These are phyloP conservation scores for Unio pictorum DNA, from an alignment of 2,888 invertebrate species.

Conservation along the genomic window DNA sequence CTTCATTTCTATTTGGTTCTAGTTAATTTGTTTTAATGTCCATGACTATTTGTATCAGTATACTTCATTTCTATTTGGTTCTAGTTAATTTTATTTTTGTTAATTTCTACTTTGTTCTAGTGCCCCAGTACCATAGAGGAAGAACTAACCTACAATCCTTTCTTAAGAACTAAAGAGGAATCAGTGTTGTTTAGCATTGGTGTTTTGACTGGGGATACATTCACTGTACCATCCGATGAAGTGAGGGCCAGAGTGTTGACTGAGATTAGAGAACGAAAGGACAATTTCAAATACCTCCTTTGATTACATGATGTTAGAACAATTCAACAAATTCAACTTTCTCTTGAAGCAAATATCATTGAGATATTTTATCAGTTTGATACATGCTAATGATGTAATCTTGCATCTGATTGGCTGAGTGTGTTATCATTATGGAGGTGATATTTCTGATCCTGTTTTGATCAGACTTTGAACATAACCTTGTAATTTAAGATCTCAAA, in stretches of 20 bases:
- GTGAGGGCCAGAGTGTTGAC: conserved; percentile 46
- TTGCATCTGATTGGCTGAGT: too few relatives aligned
- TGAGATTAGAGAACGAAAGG: conserved; percentile 58
- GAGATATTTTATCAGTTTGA: too few relatives aligned
- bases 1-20: too few relatives aligned
- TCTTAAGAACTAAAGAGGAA: conserved; percentile 55
- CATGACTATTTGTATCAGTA: too few relatives aligned
- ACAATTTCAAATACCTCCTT: conserved; percentile 57
- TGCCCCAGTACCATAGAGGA: conserved; percentile 63
- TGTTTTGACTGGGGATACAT: conserved; percentile 19
- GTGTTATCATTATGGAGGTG: too few relatives aligned
- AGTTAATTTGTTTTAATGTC: too few relatives aligned
- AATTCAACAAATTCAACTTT: too few relatives aligned
- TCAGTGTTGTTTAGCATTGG: conserved; percentile 47
- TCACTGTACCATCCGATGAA: conserved; percentile 40
- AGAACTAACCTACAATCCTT: conserved; percentile 65
- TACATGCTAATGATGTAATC: too few relatives aligned
- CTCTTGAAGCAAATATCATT: too few relatives aligned
- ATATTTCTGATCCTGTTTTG: too few relatives aligned
- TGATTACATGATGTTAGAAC: conserved; percentile 8
- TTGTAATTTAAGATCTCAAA: too few relatives aligned
- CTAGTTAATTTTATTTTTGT: neutral
- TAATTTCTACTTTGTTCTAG: conserved; percentile 36
- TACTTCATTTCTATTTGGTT: conserved; percentile 2
- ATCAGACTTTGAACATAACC: too few relatives aligned